phyloP scores from a whole-genome alignment of 2,113 vertebrate species.

The Sapajus apella region DNA sequence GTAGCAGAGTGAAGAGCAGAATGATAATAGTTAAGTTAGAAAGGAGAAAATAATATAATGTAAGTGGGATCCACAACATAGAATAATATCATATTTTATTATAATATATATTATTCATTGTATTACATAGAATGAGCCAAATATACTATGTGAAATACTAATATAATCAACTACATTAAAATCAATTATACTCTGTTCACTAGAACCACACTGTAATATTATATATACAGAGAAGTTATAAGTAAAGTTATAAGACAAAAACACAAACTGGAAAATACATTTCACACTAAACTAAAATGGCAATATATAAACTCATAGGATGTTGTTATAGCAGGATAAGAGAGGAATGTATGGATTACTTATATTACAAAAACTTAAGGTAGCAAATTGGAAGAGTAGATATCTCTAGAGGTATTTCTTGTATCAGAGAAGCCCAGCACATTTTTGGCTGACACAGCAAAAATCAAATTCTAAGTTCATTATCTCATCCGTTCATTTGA shows the following conservation, averaged over 20 bases:
- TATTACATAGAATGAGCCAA: not conserved
- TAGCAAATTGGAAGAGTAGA: not conserved
- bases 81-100: not conserved
- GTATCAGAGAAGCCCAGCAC: not conserved
- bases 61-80: not conserved
- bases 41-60: not conserved
- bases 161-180: not conserved
- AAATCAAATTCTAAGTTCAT: not conserved
- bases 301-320: not conserved
- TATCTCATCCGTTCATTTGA: not conserved
- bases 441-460: not conserved
- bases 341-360: not conserved
- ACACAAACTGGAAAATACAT: not conserved
- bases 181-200: not conserved
- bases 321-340: not conserved
- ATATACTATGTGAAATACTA: not conserved
- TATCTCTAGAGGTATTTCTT: not conserved
- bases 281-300: not conserved
- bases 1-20: not conserved
- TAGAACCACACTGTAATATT: not conserved
- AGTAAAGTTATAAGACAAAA: not conserved
- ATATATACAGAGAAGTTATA: not conserved
- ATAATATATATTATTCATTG: not conserved
- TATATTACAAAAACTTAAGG: not conserved
- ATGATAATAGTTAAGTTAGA: not conserved